Evolutionary conservation across 2,888 invertebrate species (phyloP), one percentile per base, ranked within the genome.

Genomic region (Anorthoa munda): DNA sequence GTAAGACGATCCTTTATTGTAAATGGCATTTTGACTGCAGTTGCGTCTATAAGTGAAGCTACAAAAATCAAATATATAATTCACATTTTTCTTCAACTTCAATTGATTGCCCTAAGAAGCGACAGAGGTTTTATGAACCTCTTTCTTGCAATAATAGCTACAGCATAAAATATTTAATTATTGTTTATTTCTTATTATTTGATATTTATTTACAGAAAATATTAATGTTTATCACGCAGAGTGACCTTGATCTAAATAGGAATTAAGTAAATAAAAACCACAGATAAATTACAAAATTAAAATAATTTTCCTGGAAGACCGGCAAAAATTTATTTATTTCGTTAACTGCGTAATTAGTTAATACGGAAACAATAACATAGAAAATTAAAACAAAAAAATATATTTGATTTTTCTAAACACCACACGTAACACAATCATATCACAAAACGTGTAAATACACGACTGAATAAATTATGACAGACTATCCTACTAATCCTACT

Each of bases 1-100:
- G 68, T 12, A 21, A 63, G 31, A 73, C 90, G 89, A 23, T 90
- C 81, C 70, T 87, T 88, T 56, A 88, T 69, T 9, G 87, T 74
- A 71, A 86, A 88, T 13, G 90, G 75, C 89, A 88, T 90, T 75
- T 77, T 88, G 5, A 69, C 67, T 55, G 45, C 64, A 67, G 59
- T 45, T 53, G 23, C 11, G 59, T 51, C 9, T 50, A 58, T 9
- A 53, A 15, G 9, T 18, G 15, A 4, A 56, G 18, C 31, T 58
- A 68, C 26, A 75, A 75, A 78, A 78, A 60, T 66, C 72, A 58
- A 65, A 72, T 59, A 73, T 55, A 15, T 17, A 82, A 92, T 93
- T 93, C 82, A 94, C 93, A 81, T 92, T 89, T 66, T 80, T 51
- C 59, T 77, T 61, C 93, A 92, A 82, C 59, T 13, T 66, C 17